Conservation (phyloP, 2,797 vertebrate genomes). For the Rhinella marina region DNA sequence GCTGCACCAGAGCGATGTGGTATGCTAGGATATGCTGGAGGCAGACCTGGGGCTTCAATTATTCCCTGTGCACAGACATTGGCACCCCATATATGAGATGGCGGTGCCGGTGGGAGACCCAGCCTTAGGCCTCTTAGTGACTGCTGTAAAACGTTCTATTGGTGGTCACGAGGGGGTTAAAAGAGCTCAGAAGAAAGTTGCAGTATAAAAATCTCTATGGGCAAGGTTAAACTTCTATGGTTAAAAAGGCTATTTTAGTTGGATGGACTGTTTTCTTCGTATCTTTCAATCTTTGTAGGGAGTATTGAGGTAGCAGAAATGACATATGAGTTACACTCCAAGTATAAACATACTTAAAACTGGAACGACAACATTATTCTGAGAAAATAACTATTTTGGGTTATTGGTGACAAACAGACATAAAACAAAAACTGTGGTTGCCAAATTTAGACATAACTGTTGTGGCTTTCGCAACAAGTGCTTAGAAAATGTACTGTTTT, state of each 20-base stretch:
- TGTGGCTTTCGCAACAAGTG: background rate
- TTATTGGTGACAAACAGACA: background rate
- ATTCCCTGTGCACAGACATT: too few species aligned
- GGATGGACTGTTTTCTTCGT: background rate
- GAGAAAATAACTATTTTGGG: background rate
- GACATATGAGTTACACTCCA: background rate
- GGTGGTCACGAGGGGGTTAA: too few species aligned
- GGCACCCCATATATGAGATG: too few species aligned
- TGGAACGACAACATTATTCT: background rate
- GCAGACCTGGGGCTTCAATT: too few species aligned
- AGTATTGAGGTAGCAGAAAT: background rate
- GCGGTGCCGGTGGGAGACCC: too few species aligned
- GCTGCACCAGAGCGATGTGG: too few species aligned
- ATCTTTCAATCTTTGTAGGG: background rate
- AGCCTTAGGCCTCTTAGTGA: too few species aligned
- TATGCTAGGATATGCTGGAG: too few species aligned
- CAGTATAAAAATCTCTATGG: background rate
- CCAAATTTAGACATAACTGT: constrained; percentile 5
- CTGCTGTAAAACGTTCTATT: too few species aligned
- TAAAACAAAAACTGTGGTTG: background rate
- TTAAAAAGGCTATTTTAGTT: background rate
- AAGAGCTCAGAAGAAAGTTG: too few species aligned
- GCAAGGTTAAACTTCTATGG: background rate
- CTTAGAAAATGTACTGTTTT: background rate
- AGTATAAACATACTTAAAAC: background rate